Evolutionary conservation across 2,888 invertebrate genomes (phyloP), one percentile per base, ranked within the genome.

Genomic region (Zaprionus lineosus): DNA sequence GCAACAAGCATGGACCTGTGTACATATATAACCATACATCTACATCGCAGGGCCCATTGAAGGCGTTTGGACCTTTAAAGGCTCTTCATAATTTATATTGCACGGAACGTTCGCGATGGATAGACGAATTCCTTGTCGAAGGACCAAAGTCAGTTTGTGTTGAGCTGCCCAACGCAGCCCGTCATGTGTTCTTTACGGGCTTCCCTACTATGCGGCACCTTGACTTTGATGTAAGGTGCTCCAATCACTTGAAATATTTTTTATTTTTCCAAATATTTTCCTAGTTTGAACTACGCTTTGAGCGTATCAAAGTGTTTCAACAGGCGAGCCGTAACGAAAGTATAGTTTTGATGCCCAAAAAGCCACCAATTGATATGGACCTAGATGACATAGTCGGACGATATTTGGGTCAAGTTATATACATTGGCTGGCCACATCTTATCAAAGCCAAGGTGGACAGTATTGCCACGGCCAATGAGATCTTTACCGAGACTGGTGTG

Each of bases 371-470:
- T 0, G 47, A 67, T 0, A 57, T 75, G 2, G 2, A 2, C 6
- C 2, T n/a, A 24, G 63, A 81, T 74, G 26, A 87, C 92, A 73
- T 94, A 0, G 94, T 95, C 0, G 86, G 91, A 4, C 91, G 94
- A 31, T 88, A 95, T 26, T 88, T 98, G 7, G 96, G 95, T 0
- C 93, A 94, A 87, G 91, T 91, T 34, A 92, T 98, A 1, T 95
- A 93, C 91, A 95, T 97, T 2, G 93, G 94, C 3, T 99, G 98
- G 98, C 99, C 99, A 0, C 97, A 98, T 91, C 92, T 99, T 47
- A 92, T 93, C n/a, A 95, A 96, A 89, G 96, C 96, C 9, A 93
- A 92, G 93, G 94, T 89, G 90, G 92, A 90, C 1, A 79, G 67
- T 1, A 58, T 90, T 2, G 86, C 86, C 0, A 81, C 85, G 26